Conservation (phyloP, 1,140 invertebrate species). For the Rhagoletis zephyria region DNA sequence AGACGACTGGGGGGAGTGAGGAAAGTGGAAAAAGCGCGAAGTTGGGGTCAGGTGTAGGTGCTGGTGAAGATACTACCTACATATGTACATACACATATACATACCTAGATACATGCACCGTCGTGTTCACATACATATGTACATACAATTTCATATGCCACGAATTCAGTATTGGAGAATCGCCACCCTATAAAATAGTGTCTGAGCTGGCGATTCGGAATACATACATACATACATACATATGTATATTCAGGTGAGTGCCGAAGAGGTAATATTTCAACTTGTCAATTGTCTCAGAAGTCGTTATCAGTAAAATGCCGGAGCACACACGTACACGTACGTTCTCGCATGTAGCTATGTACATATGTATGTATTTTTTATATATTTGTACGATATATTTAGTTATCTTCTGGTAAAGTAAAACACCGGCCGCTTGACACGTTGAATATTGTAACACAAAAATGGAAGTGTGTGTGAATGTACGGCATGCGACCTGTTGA, state of each 20-base stretch:
- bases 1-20: neutral
- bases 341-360: neutral
- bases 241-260: neutral
- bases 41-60: neutral
- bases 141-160: constrained; percentile 1
- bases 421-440: constrained; percentile 1
- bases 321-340: neutral
- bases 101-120: neutral
- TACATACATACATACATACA: too few relatives aligned
- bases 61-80: neutral
- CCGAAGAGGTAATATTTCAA: constrained; percentile 41
- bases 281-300: constrained; percentile 44
- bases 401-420: neutral
- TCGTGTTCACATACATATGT: neutral
- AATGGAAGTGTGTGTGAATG: neutral
- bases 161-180: neutral
- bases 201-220: too few relatives aligned
- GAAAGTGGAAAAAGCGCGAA: neutral
- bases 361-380: neutral
- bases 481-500: too few relatives aligned
- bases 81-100: neutral
- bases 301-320: constrained; percentile 39
- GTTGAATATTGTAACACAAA: neutral
- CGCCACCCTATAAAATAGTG: neutral
- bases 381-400: neutral